Evolutionary conservation across 2,888 invertebrate species (phyloP).

Genomic region (Disparrhopalites patrizii): DNA sequence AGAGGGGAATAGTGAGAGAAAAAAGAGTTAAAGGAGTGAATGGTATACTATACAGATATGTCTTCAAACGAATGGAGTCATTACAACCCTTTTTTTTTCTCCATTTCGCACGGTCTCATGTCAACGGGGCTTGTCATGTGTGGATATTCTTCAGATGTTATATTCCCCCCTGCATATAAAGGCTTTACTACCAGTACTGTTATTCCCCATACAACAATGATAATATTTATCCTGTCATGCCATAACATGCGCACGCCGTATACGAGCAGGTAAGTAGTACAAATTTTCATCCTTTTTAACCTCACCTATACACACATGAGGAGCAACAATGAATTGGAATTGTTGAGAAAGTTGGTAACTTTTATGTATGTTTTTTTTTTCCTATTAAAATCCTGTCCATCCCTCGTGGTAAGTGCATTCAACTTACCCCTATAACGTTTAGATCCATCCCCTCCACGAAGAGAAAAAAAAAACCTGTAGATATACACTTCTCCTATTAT

Average conservation of each 20-base stretch:
- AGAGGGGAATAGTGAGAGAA: too few species aligned
- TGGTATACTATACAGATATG: too few species aligned
- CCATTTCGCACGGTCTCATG: background rate
- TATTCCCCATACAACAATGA: too few species aligned
- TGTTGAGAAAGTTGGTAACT: constrained; percentile 17
- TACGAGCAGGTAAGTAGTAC: constrained; percentile 21
- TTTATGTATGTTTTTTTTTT: too few species aligned
- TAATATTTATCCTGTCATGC: background rate
- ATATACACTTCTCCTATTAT: background rate
- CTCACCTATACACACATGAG: background rate
- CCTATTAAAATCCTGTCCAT: too few species aligned
- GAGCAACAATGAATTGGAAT: constrained; percentile 12
- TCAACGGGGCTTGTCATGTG: background rate
- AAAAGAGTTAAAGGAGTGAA: too few species aligned
- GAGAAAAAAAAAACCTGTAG: background rate
- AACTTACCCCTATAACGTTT: background rate
- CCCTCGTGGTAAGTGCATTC: background rate
- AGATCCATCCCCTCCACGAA: too few species aligned
- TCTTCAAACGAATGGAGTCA: too few species aligned
- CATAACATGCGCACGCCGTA: background rate
- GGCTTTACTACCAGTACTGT: background rate
- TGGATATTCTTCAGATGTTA: too few species aligned
- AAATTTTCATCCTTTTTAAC: constrained; percentile 17
- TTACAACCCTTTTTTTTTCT: too few species aligned
- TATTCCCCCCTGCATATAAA: background rate